A percentile compares a stretch with the other conserved stretches of the same genome.
Conservation (phyloP, 2,797 vertebrate species). For the Todus mexicanus region DNA sequence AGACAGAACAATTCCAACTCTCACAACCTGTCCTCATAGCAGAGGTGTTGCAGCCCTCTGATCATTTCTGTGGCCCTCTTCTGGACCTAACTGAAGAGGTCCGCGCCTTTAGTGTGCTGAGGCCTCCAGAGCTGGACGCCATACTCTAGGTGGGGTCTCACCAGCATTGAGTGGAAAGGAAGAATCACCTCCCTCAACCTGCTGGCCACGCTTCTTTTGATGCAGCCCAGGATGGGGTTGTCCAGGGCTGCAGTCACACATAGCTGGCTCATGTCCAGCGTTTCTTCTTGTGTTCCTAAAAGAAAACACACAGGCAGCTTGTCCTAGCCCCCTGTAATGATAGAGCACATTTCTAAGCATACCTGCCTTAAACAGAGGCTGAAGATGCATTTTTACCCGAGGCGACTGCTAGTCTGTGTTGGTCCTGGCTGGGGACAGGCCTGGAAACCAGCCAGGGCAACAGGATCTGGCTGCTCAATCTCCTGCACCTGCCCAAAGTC, state of each 20-base stretch:
- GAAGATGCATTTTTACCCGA: neutral
- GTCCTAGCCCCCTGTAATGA: neutral
- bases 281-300: neutral
- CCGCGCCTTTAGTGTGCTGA: neutral
- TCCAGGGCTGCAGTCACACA: neutral
- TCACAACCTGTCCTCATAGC: neutral
- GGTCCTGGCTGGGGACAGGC: neutral
- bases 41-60: neutral
- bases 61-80: neutral
- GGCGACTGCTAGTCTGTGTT: neutral
- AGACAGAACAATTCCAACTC: neutral
- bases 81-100: neutral
- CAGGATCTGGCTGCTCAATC: neutral
- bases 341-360: neutral
- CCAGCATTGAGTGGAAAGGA: neutral
- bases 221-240: neutral
- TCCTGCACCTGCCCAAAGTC: neutral
- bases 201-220: neutral
- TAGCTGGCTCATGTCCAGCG: no score
- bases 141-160: neutral
- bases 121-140: neutral
- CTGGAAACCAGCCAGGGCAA: neutral
- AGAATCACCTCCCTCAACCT: neutral
- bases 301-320: neutral
- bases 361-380: neutral